Percentiles rank a stretch among this genome's conserved stretches.
Conservation (phyloP, 2,797 vertebrate species). For the Crocidura indochinensis region DNA sequence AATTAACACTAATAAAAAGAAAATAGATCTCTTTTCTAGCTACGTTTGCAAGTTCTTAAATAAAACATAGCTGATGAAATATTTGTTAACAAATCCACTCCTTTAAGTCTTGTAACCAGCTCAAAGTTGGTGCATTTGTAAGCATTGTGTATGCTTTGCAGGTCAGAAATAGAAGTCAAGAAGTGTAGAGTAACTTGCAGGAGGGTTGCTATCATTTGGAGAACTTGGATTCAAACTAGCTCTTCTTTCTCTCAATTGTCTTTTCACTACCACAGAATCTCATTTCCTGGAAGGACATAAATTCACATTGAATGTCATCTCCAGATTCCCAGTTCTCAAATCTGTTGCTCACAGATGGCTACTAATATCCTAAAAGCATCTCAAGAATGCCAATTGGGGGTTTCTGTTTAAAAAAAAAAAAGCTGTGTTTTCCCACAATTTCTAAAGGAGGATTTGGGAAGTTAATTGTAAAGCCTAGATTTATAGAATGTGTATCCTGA, state of each 20-base stretch:
- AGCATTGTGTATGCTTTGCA: slow-evolving; percentile 13
- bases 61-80: not conserved
- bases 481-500: not conserved
- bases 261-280: not conserved
- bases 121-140: not conserved
- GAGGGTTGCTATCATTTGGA: not conserved
- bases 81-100: not conserved
- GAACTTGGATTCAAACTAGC: not conserved
- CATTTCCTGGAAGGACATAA: slow-evolving; percentile 20
- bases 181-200: not conserved
- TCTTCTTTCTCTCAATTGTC: not conserved
- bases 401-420: slow-evolving; percentile 38
- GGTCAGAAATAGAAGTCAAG: slow-evolving; percentile 1
- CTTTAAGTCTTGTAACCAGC: not conserved
- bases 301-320: slow-evolving; percentile 17
- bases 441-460: slow-evolving; percentile 32
- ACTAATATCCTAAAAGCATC: slow-evolving; percentile 2
- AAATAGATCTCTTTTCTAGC: not conserved
- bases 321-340: slow-evolving; percentile 32
- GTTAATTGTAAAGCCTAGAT: slow-evolving; percentile 24
- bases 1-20: not conserved
- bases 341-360: slow-evolving; percentile 52
- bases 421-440: not conserved
- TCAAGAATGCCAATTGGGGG: slow-evolving; percentile 40
- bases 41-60: not conserved